Percentiles rank a stretch among this genome's conserved stretches.
phyloP scores from a whole-genome alignment of 2,797 vertebrate genomes.

The Anguilla megastoma region DNA sequence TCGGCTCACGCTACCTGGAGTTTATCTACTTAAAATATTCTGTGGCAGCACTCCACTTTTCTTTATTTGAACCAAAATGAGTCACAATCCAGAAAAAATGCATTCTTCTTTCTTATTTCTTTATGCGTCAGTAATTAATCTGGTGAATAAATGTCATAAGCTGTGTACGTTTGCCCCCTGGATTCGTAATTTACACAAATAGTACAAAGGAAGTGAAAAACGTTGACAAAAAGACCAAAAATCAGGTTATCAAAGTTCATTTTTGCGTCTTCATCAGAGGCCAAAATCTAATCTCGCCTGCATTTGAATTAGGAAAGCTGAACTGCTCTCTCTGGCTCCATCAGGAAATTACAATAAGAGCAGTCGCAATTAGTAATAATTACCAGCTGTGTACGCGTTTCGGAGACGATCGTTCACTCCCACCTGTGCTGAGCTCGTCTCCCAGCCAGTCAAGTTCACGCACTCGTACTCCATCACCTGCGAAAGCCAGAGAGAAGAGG shows the following conservation, averaged over 20 bases:
- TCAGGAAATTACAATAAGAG: not conserved
- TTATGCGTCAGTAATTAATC: not conserved
- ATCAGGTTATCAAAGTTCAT: not conserved
- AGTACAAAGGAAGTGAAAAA: not conserved
- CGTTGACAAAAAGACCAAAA: not conserved
- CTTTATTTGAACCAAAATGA: no score
- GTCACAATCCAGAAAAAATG: no score
- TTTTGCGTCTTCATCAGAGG: not conserved
- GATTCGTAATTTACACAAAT: not conserved
- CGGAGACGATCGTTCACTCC: not conserved
- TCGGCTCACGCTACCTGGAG: no score
- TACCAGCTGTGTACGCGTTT: not conserved
- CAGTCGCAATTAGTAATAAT: not conserved
- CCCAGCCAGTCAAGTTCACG: constrained; percentile 85
- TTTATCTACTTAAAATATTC: no score
- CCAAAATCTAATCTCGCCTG: not conserved
- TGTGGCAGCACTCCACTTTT: no score
- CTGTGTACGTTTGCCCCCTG: not conserved
- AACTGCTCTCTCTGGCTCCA: not conserved
- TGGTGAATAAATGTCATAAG: not conserved
- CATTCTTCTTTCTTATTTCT: not conserved
- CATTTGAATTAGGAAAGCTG: not conserved
- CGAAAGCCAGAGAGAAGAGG: not conserved
- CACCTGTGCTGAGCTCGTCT: constrained; percentile 81
- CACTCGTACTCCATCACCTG: constrained; percentile 78